Evolutionary conservation across 2,113 vertebrate species (phyloP).

Genomic region (Salvator merianae): DNA sequence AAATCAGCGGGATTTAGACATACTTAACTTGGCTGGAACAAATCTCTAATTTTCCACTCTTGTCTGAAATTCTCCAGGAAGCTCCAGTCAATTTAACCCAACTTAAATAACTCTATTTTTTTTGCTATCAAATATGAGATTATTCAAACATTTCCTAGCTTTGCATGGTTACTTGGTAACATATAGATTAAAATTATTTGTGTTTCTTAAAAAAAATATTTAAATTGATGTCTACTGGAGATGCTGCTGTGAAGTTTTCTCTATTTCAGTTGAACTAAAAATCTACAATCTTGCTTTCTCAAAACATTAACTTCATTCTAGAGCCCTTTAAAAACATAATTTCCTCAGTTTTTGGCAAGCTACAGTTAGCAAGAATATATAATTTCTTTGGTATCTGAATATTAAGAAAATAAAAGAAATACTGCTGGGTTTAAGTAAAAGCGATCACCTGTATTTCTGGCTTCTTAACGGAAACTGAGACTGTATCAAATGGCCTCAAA

Average conservation of each 20-base stretch:
- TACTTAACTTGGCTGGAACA: too few species aligned
- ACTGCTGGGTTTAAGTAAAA: background rate
- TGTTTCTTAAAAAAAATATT: background rate
- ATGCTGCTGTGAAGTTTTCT: background rate
- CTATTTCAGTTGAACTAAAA: background rate
- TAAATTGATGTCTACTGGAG: background rate
- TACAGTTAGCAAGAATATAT: background rate
- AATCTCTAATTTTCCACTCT: too few species aligned
- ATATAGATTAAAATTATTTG: background rate
- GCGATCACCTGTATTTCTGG: background rate
- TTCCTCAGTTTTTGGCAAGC: background rate
- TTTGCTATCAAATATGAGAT: background rate
- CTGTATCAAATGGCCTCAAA: too few species aligned
- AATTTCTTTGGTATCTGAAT: background rate
- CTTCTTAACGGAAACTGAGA: too few species aligned
- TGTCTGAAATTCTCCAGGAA: too few species aligned
- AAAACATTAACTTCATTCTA: background rate
- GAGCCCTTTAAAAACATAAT: background rate
- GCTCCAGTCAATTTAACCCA: background rate
- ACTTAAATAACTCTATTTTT: background rate
- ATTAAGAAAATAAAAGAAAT: background rate
- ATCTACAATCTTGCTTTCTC: background rate
- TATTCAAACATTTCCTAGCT: background rate
- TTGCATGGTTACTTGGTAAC: background rate
- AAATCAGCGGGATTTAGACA: too few species aligned